phyloP scores from a whole-genome alignment of 2,797 vertebrate genomes.

The Florisuga fusca region DNA sequence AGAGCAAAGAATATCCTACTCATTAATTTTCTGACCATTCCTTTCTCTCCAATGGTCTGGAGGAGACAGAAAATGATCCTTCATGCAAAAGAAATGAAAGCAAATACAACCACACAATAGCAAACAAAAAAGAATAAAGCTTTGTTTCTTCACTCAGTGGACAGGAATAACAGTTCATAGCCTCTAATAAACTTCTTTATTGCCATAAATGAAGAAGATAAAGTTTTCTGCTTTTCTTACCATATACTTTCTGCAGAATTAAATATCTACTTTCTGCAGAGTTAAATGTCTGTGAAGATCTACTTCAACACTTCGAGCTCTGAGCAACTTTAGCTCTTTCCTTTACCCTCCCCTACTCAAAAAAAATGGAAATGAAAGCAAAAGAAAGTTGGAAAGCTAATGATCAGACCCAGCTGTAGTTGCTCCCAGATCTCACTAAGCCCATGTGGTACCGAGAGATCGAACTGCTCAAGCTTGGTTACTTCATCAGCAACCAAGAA shows the following conservation, averaged over 20 bases:
- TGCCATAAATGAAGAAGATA: not conserved
- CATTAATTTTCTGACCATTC: not conserved
- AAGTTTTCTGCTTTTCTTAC: not conserved
- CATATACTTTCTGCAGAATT: not conserved
- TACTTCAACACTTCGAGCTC: not conserved
- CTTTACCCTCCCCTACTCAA: not conserved
- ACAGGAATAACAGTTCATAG: not conserved
- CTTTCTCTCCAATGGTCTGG: not conserved
- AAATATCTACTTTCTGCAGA: no score
- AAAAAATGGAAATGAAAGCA: not conserved
- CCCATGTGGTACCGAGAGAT: not conserved
- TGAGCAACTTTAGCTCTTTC: not conserved
- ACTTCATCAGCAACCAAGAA: not conserved
- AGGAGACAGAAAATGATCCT: not conserved
- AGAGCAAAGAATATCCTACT: not conserved
- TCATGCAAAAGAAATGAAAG: not conserved
- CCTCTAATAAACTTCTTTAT: not conserved
- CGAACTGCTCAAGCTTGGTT: not conserved
- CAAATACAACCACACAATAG: not conserved
- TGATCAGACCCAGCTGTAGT: not conserved
- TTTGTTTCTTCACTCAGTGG: not conserved
- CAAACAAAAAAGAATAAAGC: not conserved
- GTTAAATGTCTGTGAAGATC: not conserved
- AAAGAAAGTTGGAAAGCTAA: not conserved
- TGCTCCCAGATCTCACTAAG: not conserved